phyloP scores from a whole-genome alignment of 2,888 invertebrate species.

The Eurytoma adleriae region DNA sequence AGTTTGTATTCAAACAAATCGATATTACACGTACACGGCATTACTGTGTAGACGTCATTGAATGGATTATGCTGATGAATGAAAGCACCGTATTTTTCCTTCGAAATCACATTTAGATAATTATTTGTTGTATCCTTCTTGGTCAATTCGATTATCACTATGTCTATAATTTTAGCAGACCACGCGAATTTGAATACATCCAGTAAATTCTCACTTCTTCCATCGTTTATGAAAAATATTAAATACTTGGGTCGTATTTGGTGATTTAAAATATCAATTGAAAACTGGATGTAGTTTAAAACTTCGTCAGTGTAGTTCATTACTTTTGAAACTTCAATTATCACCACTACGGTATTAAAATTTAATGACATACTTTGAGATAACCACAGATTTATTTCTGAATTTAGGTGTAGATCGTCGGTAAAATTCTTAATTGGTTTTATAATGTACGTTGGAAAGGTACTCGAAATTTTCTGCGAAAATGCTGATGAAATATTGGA shows the following conservation, averaged over 20 bases:
- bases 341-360: not conserved
- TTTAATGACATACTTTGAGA: not conserved
- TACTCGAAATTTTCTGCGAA: not conserved
- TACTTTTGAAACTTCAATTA: not conserved
- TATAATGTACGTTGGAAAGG: not conserved
- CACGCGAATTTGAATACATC: not conserved
- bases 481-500: not conserved
- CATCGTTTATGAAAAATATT: not conserved
- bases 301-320: not conserved
- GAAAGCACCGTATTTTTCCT: not conserved
- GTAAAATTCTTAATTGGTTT: not conserved
- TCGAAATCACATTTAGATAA: not conserved
- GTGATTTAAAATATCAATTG: not conserved
- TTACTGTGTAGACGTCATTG: not conserved
- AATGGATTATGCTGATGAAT: constrained; percentile 20
- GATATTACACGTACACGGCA: not conserved
- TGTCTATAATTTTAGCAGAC: not conserved
- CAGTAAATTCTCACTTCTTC: not conserved
- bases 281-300: not conserved
- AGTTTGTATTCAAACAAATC: not conserved
- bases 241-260: not conserved
- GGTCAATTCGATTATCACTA: not conserved
- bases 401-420: not conserved
- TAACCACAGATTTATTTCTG: not conserved
- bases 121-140: not conserved